A percentile compares a stretch with the other conserved stretches of the same genome.
Evolutionary conservation across 1,140 invertebrate genomes (phyloP).

Genomic region (Metopolophium dirhodum): DNA sequence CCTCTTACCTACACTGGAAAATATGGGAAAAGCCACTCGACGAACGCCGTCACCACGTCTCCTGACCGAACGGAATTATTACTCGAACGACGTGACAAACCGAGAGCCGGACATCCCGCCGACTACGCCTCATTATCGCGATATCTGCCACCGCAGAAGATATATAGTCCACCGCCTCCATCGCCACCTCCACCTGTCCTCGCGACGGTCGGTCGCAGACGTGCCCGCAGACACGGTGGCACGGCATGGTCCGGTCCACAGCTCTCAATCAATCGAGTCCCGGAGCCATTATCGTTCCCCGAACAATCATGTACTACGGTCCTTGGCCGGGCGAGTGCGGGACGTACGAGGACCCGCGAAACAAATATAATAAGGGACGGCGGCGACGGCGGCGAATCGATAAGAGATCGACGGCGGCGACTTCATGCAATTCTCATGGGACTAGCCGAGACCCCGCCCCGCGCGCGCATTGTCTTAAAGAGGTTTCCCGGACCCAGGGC

Average conservation of each 20-base stretch:
- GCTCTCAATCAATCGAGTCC: slow-evolving; percentile 27
- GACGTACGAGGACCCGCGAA: not conserved
- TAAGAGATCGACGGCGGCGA: slow-evolving; percentile 51
- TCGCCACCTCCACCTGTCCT: not conserved
- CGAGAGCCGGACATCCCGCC: not conserved
- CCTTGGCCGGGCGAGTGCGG: not conserved
- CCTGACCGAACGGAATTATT: not conserved
- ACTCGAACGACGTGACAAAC: not conserved
- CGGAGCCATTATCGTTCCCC: slow-evolving; percentile 54
- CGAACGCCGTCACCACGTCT: not conserved
- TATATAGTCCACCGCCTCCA: not conserved
- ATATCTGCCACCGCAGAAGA: not conserved
- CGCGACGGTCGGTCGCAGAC: not conserved
- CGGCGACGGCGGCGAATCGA: slow-evolving; percentile 34
- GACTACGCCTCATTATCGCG: slow-evolving; percentile 20
- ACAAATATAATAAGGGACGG: slow-evolving; percentile 53
- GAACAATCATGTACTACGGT: slow-evolving; percentile 48
- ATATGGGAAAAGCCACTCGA: slow-evolving; percentile 40
- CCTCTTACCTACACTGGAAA: not conserved
- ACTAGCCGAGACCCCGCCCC: not conserved
- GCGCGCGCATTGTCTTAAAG: slow-evolving; percentile 53
- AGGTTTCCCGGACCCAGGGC: slow-evolving; percentile 37
- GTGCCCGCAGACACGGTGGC: not conserved
- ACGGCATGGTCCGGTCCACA: not conserved
- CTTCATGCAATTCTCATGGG: slow-evolving; percentile 42